These are phyloP conservation scores for Ophioderma brevispina DNA, from an alignment of 35 echinoderm and acorn worm genomes.

Conservation along the genomic window DNA sequence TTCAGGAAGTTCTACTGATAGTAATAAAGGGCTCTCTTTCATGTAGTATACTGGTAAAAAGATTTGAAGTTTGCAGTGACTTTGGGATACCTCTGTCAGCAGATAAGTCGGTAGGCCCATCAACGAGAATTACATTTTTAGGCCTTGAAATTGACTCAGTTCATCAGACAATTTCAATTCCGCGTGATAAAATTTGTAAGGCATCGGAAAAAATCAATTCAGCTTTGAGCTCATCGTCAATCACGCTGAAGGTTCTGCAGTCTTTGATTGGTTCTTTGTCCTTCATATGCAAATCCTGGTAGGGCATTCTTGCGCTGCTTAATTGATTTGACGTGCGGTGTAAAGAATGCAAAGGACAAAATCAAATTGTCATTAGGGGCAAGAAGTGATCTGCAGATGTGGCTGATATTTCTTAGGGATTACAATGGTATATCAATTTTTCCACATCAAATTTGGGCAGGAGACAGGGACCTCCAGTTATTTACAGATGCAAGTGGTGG, in stretches of 20 bases:
- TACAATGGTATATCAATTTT: neutral
- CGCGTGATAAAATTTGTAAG: constrained; percentile 7
- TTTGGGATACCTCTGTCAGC: constrained; percentile 21
- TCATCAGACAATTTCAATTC: neutral
- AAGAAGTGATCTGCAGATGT: neutral
- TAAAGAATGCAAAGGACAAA: neutral
- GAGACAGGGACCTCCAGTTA: neutral
- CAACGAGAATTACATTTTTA: neutral
- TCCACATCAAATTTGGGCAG: neutral
- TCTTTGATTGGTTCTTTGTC: constrained; percentile 34
- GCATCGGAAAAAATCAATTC: neutral
- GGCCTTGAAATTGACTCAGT: constrained; percentile 39
- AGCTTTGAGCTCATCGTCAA: neutral
- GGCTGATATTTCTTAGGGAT: neutral
- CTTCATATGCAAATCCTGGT: constrained; percentile 32
- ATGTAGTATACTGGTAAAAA: neutral
- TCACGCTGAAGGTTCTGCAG: neutral
- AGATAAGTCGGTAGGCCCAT: constrained; percentile 19
- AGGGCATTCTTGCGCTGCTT: constrained; percentile 18
- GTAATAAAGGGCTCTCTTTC: no score
- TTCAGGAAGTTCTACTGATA: neutral
- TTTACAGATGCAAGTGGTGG: neutral
- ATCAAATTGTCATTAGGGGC: neutral
- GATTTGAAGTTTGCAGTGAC: constrained; percentile 11
- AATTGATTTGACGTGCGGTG: constrained; percentile 23